These are phyloP conservation scores for Entosphenus tridentatus DNA, from an alignment of 2,113 vertebrate species.

Conservation along the genomic window DNA sequence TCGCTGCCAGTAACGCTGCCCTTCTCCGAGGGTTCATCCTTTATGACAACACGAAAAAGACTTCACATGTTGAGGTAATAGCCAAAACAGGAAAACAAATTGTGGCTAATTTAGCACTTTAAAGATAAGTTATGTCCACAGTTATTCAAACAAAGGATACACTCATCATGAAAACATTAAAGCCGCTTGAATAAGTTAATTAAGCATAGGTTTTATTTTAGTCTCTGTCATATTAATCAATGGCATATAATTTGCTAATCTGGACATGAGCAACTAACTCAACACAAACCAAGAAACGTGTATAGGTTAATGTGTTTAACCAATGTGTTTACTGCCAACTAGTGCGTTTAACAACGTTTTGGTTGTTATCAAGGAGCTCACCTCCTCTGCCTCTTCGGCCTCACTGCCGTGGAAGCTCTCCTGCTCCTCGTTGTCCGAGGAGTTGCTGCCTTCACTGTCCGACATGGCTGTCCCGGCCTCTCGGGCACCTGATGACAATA, in stretches of 20 bases:
- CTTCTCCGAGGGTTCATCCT: too few species aligned
- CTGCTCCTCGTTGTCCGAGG: constrained; percentile 5
- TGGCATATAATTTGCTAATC: background rate
- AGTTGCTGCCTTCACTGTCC: constrained; percentile 5
- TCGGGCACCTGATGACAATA: too few species aligned
- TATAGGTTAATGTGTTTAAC: background rate
- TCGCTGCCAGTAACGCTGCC: background rate
- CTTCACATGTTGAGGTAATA: background rate
- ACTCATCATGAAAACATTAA: background rate
- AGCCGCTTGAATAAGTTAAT: background rate
- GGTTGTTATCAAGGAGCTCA: background rate
- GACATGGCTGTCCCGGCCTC: background rate
- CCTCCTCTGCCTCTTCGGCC: constrained; percentile 5
- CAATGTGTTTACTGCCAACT: background rate
- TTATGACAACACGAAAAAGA: too few species aligned
- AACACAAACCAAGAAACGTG: background rate
- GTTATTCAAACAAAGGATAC: background rate
- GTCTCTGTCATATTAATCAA: background rate
- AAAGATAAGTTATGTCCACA: background rate
- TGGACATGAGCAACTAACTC: background rate
- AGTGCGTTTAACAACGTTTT: background rate
- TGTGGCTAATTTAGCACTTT: background rate
- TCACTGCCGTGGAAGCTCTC: constrained; percentile 5
- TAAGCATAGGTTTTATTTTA: background rate
- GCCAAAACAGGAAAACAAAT: constrained; percentile 1